These are phyloP conservation scores for Papilio glaucus DNA, from an alignment of 1,140 invertebrate genomes.

Conservation along the genomic window DNA sequence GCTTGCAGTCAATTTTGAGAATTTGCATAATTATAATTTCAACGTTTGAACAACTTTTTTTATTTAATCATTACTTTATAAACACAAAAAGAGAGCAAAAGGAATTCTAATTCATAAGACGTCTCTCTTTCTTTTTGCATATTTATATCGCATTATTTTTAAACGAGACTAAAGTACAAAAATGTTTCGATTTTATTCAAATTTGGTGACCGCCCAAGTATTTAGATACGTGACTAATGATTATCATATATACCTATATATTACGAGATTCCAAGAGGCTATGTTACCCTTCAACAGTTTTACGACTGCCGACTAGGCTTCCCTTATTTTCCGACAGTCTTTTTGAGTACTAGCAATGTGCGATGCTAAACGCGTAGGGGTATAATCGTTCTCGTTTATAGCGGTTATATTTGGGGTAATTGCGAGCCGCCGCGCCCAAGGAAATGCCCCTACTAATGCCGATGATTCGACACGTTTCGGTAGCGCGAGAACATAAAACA, in stretches of 20 bases:
- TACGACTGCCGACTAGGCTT: conserved; percentile 66
- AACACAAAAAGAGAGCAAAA: too few relatives aligned
- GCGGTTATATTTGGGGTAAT: conserved; percentile 69
- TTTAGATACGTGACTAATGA: background rate
- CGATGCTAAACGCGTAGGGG: conserved; percentile 62
- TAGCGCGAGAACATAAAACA: conserved; percentile 42
- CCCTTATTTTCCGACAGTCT: conserved; percentile 53
- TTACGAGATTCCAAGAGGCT: conserved; percentile 67
- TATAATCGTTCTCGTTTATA: conserved; percentile 71
- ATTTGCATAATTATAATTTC: too few relatives aligned
- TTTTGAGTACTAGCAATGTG: conserved; percentile 59
- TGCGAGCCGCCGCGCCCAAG: conserved; percentile 53
- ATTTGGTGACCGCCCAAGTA: background rate
- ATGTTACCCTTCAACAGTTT: too few relatives aligned
- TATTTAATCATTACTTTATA: too few relatives aligned
- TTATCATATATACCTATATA: conserved; percentile 56
- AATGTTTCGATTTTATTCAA: too few relatives aligned
- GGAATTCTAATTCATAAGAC: too few relatives aligned
- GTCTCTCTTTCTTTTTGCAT: too few relatives aligned
- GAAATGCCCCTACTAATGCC: conserved; percentile 56
- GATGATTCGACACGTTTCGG: conserved; percentile 54
- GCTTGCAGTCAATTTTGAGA: too few relatives aligned
- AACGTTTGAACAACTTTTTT: too few relatives aligned
- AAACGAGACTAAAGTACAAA: too few relatives aligned
- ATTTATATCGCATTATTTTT: too few relatives aligned